phyloP scores from a whole-genome alignment of 1,140 invertebrate genomes.

The Gonatopus flavifemur region DNA sequence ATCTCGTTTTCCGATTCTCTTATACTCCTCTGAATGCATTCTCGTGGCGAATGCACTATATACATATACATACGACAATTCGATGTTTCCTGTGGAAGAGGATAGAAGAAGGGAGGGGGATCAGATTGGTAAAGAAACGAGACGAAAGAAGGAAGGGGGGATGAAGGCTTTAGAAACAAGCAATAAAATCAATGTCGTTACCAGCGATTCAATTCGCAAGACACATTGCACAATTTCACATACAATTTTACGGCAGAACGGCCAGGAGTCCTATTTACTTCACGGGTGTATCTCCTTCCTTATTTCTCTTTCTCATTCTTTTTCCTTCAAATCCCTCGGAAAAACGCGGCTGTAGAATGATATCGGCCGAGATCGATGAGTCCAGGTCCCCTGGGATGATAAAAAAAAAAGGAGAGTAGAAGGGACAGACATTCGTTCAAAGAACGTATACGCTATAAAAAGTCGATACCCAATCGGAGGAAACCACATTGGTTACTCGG shows the following conservation, averaged over 20 bases:
- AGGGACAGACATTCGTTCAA: too few species aligned
- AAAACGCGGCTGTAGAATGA: slow-evolving; percentile 37
- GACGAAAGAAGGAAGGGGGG: too few species aligned
- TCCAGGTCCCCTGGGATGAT: not conserved
- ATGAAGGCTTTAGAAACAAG: slow-evolving; percentile 52
- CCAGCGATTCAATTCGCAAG: slow-evolving; percentile 60
- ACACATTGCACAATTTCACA: slow-evolving; percentile 61
- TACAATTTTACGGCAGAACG: slow-evolving; percentile 61
- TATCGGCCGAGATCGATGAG: slow-evolving; percentile 38
- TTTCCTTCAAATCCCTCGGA: slow-evolving; percentile 33
- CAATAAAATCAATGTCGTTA: slow-evolving; percentile 62
- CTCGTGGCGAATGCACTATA: too few species aligned
- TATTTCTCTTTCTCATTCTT: slow-evolving; percentile 4
- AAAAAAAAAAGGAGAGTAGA: not conserved
- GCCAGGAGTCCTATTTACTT: slow-evolving; percentile 58
- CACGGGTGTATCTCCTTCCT: slow-evolving; percentile 31
- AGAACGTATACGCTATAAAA: too few species aligned
- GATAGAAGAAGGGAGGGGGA: slow-evolving; percentile 22
- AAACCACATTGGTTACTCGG: too few species aligned
- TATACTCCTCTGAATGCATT: too few species aligned
- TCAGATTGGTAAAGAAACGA: too few species aligned
- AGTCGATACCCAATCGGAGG: too few species aligned
- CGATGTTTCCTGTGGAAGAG: too few species aligned
- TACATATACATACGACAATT: too few species aligned
- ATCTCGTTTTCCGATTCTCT: too few species aligned